These are phyloP conservation scores for Thaumetopoea pityocampa DNA, from an alignment of 1,140 invertebrate genomes.

Conservation along the genomic window DNA sequence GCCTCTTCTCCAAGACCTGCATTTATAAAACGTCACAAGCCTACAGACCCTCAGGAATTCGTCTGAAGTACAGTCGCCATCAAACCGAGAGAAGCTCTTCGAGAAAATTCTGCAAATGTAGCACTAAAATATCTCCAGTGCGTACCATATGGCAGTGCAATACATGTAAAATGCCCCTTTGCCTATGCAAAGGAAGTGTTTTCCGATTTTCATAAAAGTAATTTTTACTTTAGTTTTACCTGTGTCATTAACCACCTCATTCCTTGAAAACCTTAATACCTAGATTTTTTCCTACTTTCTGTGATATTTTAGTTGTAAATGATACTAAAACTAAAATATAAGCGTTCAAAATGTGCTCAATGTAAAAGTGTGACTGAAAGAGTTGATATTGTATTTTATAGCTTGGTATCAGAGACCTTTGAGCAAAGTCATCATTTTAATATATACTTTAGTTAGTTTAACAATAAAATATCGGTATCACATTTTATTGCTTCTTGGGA, in stretches of 20 bases:
- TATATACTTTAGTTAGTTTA: no score
- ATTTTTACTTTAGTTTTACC: slow-evolving; percentile 7
- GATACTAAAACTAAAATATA: no score
- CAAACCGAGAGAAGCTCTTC: slow-evolving; percentile 19
- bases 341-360: no score
- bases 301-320: no score
- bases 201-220: slow-evolving; percentile 17
- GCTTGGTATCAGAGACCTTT: no score
- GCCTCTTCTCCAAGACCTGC: slow-evolving; percentile 15
- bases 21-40: slow-evolving; percentile 18
- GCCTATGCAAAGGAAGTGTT: slow-evolving; percentile 16
- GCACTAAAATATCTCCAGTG: slow-evolving; percentile 15
- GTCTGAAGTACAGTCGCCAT: slow-evolving; percentile 16
- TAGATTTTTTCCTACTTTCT: not conserved
- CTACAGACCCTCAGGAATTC: not conserved
- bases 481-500: no score
- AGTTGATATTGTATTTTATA: no score
- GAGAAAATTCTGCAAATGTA: slow-evolving; percentile 18
- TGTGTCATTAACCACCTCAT: slow-evolving; percentile 14
- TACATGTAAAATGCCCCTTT: slow-evolving; percentile 17
- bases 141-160: slow-evolving; percentile 9
- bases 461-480: no score
- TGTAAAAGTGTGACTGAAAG: no score
- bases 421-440: no score
- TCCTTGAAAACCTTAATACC: slow-evolving; percentile 4